Evolutionary conservation across 2,113 vertebrate species (phyloP), one percentile per base, ranked within the genome.

Genomic region (Epinephelus fuscoguttatus): DNA sequence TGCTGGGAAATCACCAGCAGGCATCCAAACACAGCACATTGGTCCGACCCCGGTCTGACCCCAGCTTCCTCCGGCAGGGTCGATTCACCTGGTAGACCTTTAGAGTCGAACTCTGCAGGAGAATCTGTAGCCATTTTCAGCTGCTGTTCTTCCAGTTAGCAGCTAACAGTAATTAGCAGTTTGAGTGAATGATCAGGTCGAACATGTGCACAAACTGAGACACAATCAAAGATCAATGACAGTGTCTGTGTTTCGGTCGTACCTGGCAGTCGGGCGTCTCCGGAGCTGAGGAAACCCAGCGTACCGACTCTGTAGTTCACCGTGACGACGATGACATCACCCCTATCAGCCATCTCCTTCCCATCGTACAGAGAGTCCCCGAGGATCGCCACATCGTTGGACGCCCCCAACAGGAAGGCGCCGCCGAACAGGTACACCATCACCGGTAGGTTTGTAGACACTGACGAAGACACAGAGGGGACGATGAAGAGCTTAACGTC

Each of bases 401-500:
- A 94, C 0, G 92, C 88, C 14, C 93, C 93, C 69, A 94, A n/a
- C 71, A 94, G 79, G 82, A 94, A 94, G 59, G 92, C 92, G 0
- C 93, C 93, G 0, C 93, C 93, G 1, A 92, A 94, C 56, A 94
- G 85, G 15, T 93, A 93, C 4, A 94, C 89, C 93, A 94, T 94
- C 70, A 93, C 92, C 0, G 93, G 89, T 0, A 94, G 92, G 85
- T 62, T 74, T 2, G 11, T 23, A 2, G 93, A 92, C 57, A 92
- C 92, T 90, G 83, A 17, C 7, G 6, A 61, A 52, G 13, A 47
- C 8, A 62, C 7, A 10, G 30, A 14, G 11, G 25, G 30, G 25
- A 13, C 1, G 6, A 30, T 6, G 13, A 66, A 63, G 11, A 42
- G 33, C 30, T 4, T 30, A 30, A 4, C 30, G 19, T 18, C 30